Percentiles rank a stretch among this genome's conserved stretches.
Conservation (phyloP, 2,113 vertebrate species). For the Oreocharis arfaki region DNA sequence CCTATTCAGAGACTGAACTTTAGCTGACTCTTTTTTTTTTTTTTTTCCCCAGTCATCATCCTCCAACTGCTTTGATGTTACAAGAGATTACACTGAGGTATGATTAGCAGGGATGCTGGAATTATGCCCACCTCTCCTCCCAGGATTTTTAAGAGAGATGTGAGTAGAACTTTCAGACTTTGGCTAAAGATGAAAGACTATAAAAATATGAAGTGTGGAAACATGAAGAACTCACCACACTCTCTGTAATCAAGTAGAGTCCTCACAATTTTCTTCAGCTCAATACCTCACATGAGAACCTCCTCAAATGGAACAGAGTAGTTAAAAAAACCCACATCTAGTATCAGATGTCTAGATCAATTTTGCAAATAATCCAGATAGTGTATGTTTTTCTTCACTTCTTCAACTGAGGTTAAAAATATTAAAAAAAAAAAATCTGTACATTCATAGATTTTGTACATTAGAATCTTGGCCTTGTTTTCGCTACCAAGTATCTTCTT, state of each 20-base stretch:
- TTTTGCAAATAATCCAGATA: not conserved
- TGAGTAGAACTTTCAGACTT: conserved; percentile 15
- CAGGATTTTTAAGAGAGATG: conserved; percentile 26
- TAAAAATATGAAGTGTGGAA: conserved; percentile 21
- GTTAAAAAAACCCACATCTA: not conserved
- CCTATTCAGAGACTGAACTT: conserved; percentile 27
- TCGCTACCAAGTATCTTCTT: not conserved
- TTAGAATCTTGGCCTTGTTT: not conserved
- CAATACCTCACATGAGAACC: not conserved
- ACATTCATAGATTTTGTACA: not conserved
- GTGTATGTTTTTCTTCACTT: not conserved
- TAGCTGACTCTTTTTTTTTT: conserved; percentile 18
- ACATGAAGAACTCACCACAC: not conserved
- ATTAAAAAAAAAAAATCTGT: no score
- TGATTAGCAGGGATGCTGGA: conserved; percentile 35
- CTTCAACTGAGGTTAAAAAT: not conserved
- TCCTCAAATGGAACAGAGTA: not conserved
- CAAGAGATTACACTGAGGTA: conserved; percentile 24
- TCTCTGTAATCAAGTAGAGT: not conserved
- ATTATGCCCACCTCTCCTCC: conserved; percentile 21
- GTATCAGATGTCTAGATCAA: not conserved
- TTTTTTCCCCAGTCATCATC: not conserved
- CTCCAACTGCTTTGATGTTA: conserved; percentile 36
- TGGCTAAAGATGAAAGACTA: conserved; percentile 48
- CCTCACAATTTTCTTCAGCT: not conserved